Percentiles rank a stretch among this genome's conserved stretches.
Conservation (phyloP, 2,797 vertebrate species). For the Phoxinus dragarum region DNA sequence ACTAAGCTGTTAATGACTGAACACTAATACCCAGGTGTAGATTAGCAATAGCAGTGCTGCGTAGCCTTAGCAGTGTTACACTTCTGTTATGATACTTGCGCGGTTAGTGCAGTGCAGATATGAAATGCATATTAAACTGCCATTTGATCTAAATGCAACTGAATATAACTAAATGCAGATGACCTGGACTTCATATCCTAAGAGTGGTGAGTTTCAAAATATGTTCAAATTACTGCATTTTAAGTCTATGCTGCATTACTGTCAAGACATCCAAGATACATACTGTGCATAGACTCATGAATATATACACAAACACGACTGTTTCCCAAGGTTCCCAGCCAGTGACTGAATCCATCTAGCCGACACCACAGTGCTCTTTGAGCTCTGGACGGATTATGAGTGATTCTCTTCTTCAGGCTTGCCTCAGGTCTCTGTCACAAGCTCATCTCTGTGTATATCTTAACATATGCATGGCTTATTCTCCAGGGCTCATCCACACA, state of each 20-base stretch:
- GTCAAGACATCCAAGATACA: conserved; percentile 21
- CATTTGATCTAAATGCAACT: not conserved
- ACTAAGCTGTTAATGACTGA: conserved; percentile 47
- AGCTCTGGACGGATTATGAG: conserved; percentile 71
- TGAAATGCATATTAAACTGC: not conserved
- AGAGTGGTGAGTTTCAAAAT: conserved; percentile 4
- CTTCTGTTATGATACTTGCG: not conserved
- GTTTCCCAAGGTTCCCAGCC: conserved; percentile 50
- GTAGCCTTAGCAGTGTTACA: not conserved
- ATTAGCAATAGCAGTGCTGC: conserved; percentile 15
- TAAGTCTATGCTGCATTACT: not conserved
- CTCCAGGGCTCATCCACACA: conserved; percentile 39
- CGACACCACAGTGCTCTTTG: conserved; percentile 59
- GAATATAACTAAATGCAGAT: not conserved
- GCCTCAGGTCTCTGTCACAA: conserved; percentile 59
- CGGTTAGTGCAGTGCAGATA: not conserved
- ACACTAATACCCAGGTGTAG: conserved; percentile 29
- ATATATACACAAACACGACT: conserved; percentile 44
- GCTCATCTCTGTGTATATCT: conserved; percentile 43
- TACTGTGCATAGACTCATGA: conserved; percentile 32
- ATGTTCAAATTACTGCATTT: not conserved
- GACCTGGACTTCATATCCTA: not conserved
- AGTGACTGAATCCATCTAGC: conserved; percentile 37
- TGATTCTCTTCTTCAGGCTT: conserved; percentile 67
- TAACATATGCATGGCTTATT: conserved; percentile 48